Base-by-base conservation (phyloP, 1,140 invertebrate species). In the Drosophila parabipectinata region DNA sequence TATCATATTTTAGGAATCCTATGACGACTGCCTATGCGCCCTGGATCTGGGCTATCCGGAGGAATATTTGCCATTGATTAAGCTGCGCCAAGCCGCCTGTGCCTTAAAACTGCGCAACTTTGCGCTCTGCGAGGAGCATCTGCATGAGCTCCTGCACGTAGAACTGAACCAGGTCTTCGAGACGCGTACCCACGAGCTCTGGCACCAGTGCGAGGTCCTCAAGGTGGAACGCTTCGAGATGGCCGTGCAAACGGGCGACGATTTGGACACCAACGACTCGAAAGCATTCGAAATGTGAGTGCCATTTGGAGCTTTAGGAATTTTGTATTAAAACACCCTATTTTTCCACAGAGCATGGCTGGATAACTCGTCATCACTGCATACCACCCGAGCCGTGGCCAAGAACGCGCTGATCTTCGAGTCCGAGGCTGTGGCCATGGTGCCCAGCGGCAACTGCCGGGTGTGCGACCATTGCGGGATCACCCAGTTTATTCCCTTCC, bases 91-190 rank as follows among this genome's bases (percentile, higher is more conserved):
- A 85, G 81, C 81, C 81, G 73, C 81, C 63, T 85, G 81, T 85
- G 81, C 81, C 81, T 85, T 85, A 85, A 85, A 85, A 79, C 44
- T 85, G 61, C 81, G 81, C 51, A 85, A 85, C 63, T 85, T 85
- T 71, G 58, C 62, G 52, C 69, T 85, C 53, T 85, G 81, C 62
- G 81, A 85, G 63, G 72, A 79, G 63, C 81, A 85, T 67, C 50
- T 85, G 41, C 81, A 85, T 47, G 79, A 85, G 67, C 73, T 85
- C 41, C 64, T 85, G 24, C 81, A 85, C 62, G 82, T 85, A 34
- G 79, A 85, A 79, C 79, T 85, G 50, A 83, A 82, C 45, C 79
- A 85, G 69, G 77, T 82, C 41, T 85, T 85, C 52, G 81, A 85
- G 59, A 62, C 72, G 32, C 77, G 81, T 37, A 85, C 81, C 56